Evolutionary conservation across 2,113 vertebrate species (phyloP), one percentile per base, ranked within the genome.

Genomic region (Tyto alba): DNA sequence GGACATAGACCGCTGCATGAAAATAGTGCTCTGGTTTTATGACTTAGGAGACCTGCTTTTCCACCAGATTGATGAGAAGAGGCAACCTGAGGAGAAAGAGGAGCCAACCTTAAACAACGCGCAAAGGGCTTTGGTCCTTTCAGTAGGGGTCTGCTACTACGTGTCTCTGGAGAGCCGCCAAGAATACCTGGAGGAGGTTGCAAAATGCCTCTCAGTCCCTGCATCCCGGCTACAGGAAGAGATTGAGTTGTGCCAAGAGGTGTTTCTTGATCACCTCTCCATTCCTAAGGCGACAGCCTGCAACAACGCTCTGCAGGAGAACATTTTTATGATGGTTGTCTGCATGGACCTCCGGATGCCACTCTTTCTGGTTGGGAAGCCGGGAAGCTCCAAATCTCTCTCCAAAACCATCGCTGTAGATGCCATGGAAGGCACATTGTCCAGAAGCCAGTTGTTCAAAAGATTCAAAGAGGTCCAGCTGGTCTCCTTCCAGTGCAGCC

Each of bases 401-500:
- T 98, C 98, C 50, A 98, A 98, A 92, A 98, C 98, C 26, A 97
- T 98, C 32, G 97, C 98, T 17, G 97, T 97, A 18, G 96, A 98
- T 34, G 98, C 98, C 63, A 98, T 98, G 98, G 97, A 98, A 45
- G 97, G 98, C 34, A 95, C 97, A 53, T 95, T 94, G 50, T 98
- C 98, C 69, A 94, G 96, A 89, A 96, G 10, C n/a, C 34, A 92
- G 1, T 95, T 98, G 16, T 98, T 98, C 91, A 97, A 89, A 90
- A 91, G 88, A 2, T 97, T 98, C 56, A 98, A 98, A 69, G 97
- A 98, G 89, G 96, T 98, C 23, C 98, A 98, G 25, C 98, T 98
- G 98, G 96, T 98, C 38, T 98, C 98, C 84, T 98, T 98, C 85
- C 98, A 98, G 83, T 98, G 98, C 96, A 98, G 98, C 88, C 98